phyloP scores from a whole-genome alignment of 2,113 vertebrate species.

The Equus przewalskii region DNA sequence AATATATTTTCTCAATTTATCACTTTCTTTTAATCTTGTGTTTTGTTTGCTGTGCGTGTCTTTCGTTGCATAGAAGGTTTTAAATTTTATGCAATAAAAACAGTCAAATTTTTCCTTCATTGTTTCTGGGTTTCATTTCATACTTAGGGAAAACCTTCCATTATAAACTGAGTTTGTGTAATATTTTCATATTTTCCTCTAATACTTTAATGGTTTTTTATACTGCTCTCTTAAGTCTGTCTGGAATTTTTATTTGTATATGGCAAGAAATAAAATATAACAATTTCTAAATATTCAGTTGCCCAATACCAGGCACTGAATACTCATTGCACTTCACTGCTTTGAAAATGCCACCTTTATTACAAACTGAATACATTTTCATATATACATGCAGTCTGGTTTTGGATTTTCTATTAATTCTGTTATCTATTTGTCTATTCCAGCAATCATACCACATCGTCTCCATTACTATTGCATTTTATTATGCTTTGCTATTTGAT shows the following conservation, averaged over 20 bases:
- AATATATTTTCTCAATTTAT: background rate
- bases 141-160: background rate
- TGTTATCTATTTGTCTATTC: background rate
- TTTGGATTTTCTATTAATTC: background rate
- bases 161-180: background rate
- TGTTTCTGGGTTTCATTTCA: background rate
- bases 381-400: background rate
- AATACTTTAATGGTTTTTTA: background rate
- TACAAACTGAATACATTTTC: background rate
- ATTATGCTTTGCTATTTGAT: background rate
- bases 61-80: background rate
- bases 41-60: background rate
- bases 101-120: background rate
- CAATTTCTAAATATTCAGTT: background rate
- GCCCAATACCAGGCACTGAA: background rate
- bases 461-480: background rate
- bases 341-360: slow-evolving; percentile 26
- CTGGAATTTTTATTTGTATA: background rate
- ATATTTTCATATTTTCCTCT: background rate
- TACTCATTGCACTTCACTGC: background rate
- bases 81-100: background rate
- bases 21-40: background rate
- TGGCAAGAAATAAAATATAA: background rate
- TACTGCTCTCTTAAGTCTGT: background rate
- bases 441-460: background rate